A percentile compares a stretch with the other conserved stretches of the same genome.
phyloP scores from a whole-genome alignment of 2,888 invertebrate genomes.

The Tolmerus cingulatus region DNA sequence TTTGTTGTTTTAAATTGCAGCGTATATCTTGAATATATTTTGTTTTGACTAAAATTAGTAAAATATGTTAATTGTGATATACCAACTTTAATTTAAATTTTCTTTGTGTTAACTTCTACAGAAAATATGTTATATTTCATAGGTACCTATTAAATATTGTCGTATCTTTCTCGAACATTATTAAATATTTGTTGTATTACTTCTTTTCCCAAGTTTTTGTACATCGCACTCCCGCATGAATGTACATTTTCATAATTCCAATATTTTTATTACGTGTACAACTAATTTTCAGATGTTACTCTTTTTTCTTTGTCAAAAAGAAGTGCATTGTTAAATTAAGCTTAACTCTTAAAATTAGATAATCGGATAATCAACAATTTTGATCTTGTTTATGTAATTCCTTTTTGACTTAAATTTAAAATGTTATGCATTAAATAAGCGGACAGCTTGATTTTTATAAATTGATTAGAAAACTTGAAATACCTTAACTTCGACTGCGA shows the following conservation, averaged over 20 bases:
- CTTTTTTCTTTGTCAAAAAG: neutral
- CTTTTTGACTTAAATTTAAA: no score
- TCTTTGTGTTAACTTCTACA: neutral
- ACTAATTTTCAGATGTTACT: neutral
- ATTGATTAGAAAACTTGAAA: no score
- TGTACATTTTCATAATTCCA: neutral
- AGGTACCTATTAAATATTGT: neutral
- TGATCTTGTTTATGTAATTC: no score
- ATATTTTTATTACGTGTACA: neutral
- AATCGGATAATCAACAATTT: neutral
- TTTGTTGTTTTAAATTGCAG: neutral
- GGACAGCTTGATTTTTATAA: no score
- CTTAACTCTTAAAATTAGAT: neutral
- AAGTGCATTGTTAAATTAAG: neutral
- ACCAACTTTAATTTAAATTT: neutral
- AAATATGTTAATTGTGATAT: slow-evolving; percentile 13
- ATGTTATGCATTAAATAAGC: no score
- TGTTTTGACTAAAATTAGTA: neutral
- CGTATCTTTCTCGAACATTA: neutral
- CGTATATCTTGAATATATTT: neutral
- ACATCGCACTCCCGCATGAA: neutral
- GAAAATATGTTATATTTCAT: slow-evolving; percentile 11
- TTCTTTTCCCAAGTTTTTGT: neutral
- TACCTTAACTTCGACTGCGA: no score
- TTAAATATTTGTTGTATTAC: neutral